phyloP scores from a whole-genome alignment of 2,888 invertebrate species.

The Thecophora atra region DNA sequence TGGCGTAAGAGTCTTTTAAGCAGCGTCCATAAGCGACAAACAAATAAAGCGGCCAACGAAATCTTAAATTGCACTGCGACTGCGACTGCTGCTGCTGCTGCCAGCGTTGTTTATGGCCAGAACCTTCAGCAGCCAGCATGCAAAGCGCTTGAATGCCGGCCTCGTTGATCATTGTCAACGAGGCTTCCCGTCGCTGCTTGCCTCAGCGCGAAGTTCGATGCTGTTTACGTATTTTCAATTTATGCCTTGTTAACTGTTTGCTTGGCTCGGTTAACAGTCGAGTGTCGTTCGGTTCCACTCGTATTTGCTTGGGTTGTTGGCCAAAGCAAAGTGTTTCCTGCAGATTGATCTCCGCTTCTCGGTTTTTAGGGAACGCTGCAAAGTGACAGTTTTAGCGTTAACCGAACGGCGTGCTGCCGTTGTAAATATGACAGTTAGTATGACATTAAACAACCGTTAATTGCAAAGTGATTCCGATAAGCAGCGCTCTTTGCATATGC shows the following conservation, averaged over 20 bases:
- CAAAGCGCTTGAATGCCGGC: no score
- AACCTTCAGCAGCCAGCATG: not conserved
- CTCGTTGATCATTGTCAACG: no score
- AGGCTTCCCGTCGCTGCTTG: no score
- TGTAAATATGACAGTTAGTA: slow-evolving; percentile 31
- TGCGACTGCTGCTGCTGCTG: slow-evolving; percentile 2
- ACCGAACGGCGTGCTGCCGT: slow-evolving; percentile 36
- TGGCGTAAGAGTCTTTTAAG: slow-evolving; percentile 21
- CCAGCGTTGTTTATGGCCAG: not conserved
- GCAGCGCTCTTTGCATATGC: not conserved
- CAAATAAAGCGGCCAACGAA: slow-evolving; percentile 1
- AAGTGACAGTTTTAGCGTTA: slow-evolving; percentile 15
- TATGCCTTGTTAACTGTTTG: not conserved
- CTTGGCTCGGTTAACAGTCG: not conserved
- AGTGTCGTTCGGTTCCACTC: not conserved
- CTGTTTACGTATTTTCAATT: not conserved
- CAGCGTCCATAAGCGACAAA: slow-evolving; percentile 1
- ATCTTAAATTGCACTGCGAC: slow-evolving; percentile 8
- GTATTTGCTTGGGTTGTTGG: not conserved
- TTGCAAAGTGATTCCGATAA: slow-evolving; percentile 7
- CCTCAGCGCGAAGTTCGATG: not conserved
- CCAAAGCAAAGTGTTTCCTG: not conserved
- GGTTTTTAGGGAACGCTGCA: slow-evolving; percentile 13
- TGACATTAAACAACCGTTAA: slow-evolving; percentile 30
- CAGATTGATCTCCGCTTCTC: slow-evolving; percentile 28